Percentiles rank a stretch among this genome's conserved stretches.
Evolutionary conservation across 2,888 invertebrate species (phyloP).

Genomic region (Tachina grossa): DNA sequence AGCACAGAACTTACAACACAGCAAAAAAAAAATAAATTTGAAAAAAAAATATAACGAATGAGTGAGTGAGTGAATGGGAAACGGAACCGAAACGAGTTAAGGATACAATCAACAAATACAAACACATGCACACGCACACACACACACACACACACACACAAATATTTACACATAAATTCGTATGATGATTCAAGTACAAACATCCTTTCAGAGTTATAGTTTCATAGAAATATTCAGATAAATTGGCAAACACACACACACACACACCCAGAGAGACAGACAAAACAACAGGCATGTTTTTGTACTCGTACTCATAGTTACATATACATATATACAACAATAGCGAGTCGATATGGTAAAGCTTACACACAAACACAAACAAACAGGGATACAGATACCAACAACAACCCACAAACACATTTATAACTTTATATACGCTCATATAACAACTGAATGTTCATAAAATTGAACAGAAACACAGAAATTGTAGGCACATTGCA

Average conservation of each 20-base stretch:
- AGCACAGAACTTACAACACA: conserved; percentile 19
- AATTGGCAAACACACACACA: conserved; percentile 25
- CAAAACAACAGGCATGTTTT: not conserved
- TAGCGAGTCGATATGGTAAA: conserved; percentile 19
- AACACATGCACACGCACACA: no score
- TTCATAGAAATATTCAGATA: conserved; percentile 29
- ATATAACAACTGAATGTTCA: conserved; percentile 51
- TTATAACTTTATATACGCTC: conserved; percentile 4
- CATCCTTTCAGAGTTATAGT: not conserved
- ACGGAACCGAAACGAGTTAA: conserved; percentile 61
- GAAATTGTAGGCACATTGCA: conserved; percentile 40
- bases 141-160: conserved; percentile 49
- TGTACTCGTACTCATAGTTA: no score
- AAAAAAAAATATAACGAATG: conserved; percentile 30
- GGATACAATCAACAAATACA: conserved; percentile 67
- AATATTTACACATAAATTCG: conserved; percentile 12
- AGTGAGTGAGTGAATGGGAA: conserved; percentile 46
- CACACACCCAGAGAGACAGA: conserved; percentile 28
- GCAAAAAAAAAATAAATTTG: not conserved
- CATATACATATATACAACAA: conserved; percentile 14
- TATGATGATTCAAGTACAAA: conserved; percentile 12
- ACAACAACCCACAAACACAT: not conserved
- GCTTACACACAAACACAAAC: conserved; percentile 10
- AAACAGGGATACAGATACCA: not conserved
- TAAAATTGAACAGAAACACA: conserved; percentile 59